phyloP scores from a whole-genome alignment of 2,888 invertebrate genomes.

The Himalopsyche tibetana region DNA sequence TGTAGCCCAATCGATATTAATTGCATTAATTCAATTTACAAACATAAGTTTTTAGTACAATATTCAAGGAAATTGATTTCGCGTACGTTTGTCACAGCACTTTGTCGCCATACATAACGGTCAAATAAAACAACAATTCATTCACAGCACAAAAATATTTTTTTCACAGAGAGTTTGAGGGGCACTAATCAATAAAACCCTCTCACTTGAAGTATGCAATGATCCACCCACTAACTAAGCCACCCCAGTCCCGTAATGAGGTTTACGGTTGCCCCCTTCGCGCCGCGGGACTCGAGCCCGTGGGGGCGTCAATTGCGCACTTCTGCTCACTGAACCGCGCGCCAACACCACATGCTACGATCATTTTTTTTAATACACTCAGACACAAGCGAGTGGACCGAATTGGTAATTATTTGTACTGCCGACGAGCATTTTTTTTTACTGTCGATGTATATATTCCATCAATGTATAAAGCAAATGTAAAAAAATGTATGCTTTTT shows the following conservation, averaged over 20 bases:
- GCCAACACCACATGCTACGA: conserved; percentile 13
- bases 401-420: conserved; percentile 19
- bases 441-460: too few species aligned
- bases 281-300: conserved; percentile 1
- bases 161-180: neutral
- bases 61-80: too few species aligned
- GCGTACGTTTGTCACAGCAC: too few species aligned
- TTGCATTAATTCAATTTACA: too few species aligned
- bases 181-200: neutral
- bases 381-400: conserved; percentile 12
- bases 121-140: too few species aligned
- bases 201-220: conserved; percentile 19
- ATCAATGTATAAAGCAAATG: too few species aligned
- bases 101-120: too few species aligned
- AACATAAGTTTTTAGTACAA: too few species aligned
- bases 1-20: too few species aligned
- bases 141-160: too few species aligned
- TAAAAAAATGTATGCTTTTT: too few species aligned
- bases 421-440: too few species aligned
- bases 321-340: conserved; percentile 25
- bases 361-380: neutral
- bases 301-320: neutral
- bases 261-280: conserved; percentile 1
- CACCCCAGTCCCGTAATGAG: conserved; percentile 18
- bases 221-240: conserved; percentile 14